Base-by-base conservation (phyloP, 2,888 invertebrate genomes). In the Ischnura elegans region DNA sequence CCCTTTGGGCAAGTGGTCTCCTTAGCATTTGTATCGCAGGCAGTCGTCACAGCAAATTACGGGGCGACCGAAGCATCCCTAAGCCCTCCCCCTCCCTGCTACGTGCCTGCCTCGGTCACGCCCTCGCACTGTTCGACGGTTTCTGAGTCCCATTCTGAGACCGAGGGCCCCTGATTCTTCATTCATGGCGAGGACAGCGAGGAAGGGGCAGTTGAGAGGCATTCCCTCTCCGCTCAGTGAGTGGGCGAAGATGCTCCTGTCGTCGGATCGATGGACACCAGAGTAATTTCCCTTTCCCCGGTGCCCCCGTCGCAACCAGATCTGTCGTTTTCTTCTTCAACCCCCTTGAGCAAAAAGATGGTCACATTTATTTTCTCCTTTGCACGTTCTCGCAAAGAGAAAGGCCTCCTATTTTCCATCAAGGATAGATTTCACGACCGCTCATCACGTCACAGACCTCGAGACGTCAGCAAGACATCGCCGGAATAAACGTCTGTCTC, bases 181-280 rank as follows among this genome's bases (percentile, higher is more conserved):
- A 76, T 76, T 76, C 76, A 76, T 76, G 76, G 76, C 61, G 36
- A 76, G 76, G 66, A n/a, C n/a, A n/a, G n/a, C n/a, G n/a, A 29
- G 29, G 61, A n/a, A 61, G 61, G n/a, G n/a, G 25, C 61, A n/a
- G 61, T 25, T 61, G 21, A 8, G 61, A n/a, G 25, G 6, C 8
- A 5, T 61, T 25, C 29, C n/a, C 29, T n/a, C 29, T 66, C 8
- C 66, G 4, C 66, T 13, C 29, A 3, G 6, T 2, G 66, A 36
- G 76, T 13, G 29, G 13, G 25, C 6, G 47, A 16, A 47, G 6
- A 47, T 47, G 47, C 8, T 25, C 61, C 6, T 61, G 76, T 76
- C 29, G 76, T 36, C 76, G 76, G 76, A 76, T 76, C 76, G 76
- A 76, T 76, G 76, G 66, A 29, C 29, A 36, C 76, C 76, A 76